These are phyloP conservation scores for Crypturellus undulatus DNA, from an alignment of 2,113 vertebrate genomes.

Conservation along the genomic window DNA sequence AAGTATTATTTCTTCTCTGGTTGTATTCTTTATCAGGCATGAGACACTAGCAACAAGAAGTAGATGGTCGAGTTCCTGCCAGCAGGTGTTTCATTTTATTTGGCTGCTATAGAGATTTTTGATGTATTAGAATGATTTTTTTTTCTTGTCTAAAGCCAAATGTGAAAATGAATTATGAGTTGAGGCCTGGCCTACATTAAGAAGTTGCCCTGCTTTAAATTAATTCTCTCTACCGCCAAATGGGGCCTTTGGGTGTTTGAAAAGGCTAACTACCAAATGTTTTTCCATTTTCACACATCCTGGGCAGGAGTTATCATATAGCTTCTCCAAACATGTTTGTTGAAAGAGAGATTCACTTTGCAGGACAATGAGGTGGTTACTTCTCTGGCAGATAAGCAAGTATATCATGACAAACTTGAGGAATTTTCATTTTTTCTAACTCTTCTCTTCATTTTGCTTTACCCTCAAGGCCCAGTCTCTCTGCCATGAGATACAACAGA, in stretches of 20 bases:
- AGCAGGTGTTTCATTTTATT: slow-evolving; percentile 7
- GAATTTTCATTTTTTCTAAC: background rate
- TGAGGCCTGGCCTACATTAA: background rate
- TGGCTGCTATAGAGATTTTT: background rate
- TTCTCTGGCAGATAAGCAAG: background rate
- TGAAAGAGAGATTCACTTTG: background rate
- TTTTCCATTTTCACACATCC: background rate
- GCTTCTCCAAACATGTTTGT: background rate
- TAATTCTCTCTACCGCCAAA: background rate
- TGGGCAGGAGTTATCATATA: background rate
- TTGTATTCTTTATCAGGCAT: background rate
- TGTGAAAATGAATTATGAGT: background rate
- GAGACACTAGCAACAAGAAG: background rate
- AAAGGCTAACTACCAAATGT: background rate
- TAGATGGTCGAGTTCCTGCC: background rate
- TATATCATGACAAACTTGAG: background rate
- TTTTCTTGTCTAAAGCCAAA: background rate
- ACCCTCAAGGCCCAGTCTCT: background rate
- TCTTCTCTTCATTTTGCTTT: background rate
- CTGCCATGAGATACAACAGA: background rate
- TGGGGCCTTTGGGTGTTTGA: background rate
- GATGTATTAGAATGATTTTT: background rate
- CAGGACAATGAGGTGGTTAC: background rate
- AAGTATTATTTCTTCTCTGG: background rate
- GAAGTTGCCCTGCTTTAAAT: background rate